phyloP scores from a whole-genome alignment of 2,113 vertebrate genomes.

The Sciurus niger region DNA sequence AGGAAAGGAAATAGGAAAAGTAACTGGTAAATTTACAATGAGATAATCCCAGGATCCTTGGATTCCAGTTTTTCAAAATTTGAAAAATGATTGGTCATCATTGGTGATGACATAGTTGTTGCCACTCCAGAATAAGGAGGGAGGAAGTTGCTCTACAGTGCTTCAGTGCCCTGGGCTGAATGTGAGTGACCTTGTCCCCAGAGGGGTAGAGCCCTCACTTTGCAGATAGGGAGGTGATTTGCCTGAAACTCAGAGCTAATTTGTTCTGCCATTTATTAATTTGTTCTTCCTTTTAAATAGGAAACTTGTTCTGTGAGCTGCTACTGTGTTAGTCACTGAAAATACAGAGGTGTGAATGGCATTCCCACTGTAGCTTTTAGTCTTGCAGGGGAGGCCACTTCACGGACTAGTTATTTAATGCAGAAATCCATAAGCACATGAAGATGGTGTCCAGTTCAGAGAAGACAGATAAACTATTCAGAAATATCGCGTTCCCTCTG shows the following conservation, averaged over 20 bases:
- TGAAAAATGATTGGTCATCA: constrained; percentile 13
- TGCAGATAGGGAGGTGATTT: neutral
- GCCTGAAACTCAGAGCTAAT: neutral
- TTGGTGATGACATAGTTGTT: constrained; percentile 10
- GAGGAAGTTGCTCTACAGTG: neutral
- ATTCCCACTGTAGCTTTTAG: neutral
- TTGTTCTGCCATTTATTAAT: neutral
- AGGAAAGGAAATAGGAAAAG: neutral
- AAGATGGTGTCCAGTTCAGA: neutral
- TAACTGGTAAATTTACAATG: constrained; percentile 16
- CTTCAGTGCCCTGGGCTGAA: neutral
- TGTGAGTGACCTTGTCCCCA: neutral
- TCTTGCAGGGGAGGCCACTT: neutral
- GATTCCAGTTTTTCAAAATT: constrained; percentile 19
- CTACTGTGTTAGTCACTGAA: neutral
- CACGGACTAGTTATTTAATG: neutral
- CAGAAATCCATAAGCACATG: neutral
- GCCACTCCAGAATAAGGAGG: neutral
- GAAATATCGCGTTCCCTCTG: too few relatives aligned
- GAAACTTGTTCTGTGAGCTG: neutral
- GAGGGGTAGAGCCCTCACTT: neutral
- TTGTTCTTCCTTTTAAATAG: neutral
- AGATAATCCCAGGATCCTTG: constrained; percentile 9
- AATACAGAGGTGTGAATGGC: neutral
- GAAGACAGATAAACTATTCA: neutral